A percentile compares a stretch with the other conserved stretches of the same genome.
Conservation (phyloP, 1,140 invertebrate genomes). For the Solenopsis fugax region DNA sequence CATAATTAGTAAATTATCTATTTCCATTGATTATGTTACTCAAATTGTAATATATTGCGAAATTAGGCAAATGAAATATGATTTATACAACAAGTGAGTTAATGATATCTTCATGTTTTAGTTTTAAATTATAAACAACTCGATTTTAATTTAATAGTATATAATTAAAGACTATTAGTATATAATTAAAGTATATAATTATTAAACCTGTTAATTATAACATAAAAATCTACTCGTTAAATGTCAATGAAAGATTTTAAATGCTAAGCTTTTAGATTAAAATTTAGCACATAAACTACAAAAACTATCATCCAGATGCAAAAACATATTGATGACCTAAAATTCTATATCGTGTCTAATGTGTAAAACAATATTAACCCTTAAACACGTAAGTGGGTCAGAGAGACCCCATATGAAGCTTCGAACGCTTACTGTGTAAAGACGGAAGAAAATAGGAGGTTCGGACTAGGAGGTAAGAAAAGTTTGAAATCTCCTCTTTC, state of each 20-base stretch:
- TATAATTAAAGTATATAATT: constrained; percentile 18
- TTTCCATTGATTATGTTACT: constrained; percentile 43
- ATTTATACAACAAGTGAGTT: constrained; percentile 13
- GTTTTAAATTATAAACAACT: constrained; percentile 1
- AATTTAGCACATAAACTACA: constrained; percentile 8
- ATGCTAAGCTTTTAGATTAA: constrained; percentile 19
- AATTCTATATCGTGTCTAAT: constrained; percentile 7
- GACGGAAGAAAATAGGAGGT: too few relatives aligned
- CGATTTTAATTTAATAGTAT: constrained; percentile 28
- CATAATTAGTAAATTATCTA: constrained; percentile 25
- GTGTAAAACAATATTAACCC: constrained; percentile 11
- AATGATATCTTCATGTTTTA: not conserved
- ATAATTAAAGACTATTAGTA: constrained; percentile 14
- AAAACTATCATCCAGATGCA: constrained; percentile 45
- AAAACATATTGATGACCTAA: constrained; percentile 39
- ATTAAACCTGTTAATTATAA: constrained; percentile 28
- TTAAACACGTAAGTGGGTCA: too few relatives aligned
- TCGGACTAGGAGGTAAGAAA: too few relatives aligned
- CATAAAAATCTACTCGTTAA: not conserved
- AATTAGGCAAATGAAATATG: constrained; percentile 26
- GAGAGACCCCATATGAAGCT: too few relatives aligned
- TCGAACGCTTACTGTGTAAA: too few relatives aligned
- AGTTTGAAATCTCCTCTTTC: too few relatives aligned
- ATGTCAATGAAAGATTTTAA: constrained; percentile 31
- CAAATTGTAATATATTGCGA: constrained; percentile 24